Conservation (phyloP, 2,797 vertebrate genomes). For the Phrynocephalus guinanensis region DNA sequence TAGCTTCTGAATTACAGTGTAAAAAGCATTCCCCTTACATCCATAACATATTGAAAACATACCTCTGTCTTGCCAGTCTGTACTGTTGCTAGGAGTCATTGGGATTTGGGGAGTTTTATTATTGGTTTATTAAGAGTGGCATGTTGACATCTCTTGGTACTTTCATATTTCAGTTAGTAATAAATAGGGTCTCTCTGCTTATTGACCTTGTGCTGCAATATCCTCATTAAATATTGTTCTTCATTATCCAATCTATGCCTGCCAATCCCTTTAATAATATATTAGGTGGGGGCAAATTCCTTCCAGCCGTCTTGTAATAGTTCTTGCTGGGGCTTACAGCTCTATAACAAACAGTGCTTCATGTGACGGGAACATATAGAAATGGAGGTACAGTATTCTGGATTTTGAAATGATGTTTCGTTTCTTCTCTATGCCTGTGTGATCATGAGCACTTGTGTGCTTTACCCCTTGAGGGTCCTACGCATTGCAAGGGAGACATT, state of each 20-base stretch:
- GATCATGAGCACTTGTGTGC: not conserved
- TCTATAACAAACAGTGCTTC: not conserved
- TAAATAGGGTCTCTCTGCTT: slow-evolving; percentile 1
- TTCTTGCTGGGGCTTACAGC: not conserved
- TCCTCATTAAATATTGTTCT: not conserved
- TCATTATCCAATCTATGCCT: not conserved
- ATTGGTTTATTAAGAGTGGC: slow-evolving; percentile 8
- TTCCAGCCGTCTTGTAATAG: not conserved
- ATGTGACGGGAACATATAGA: not conserved
- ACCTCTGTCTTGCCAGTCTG: not conserved
- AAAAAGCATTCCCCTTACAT: not conserved
- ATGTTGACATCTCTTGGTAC: not conserved
- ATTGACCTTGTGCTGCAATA: slow-evolving; percentile 7
- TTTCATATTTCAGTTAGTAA: slow-evolving; percentile 11
- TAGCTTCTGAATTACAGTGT: not conserved
- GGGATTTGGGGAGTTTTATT: not conserved
- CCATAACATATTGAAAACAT: not conserved
- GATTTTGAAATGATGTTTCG: slow-evolving; percentile 42
- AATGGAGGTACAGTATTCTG: not conserved
- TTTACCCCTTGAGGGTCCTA: slow-evolving; percentile 16
- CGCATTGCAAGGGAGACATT: slow-evolving; percentile 5
- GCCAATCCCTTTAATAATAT: not conserved
- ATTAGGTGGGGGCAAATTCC: not conserved
- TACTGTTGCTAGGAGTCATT: not conserved
- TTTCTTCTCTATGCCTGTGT: slow-evolving; percentile 17